These are phyloP conservation scores for Adrianichthys oophorus DNA, from an alignment of 2,797 vertebrate species.

Conservation along the genomic window DNA sequence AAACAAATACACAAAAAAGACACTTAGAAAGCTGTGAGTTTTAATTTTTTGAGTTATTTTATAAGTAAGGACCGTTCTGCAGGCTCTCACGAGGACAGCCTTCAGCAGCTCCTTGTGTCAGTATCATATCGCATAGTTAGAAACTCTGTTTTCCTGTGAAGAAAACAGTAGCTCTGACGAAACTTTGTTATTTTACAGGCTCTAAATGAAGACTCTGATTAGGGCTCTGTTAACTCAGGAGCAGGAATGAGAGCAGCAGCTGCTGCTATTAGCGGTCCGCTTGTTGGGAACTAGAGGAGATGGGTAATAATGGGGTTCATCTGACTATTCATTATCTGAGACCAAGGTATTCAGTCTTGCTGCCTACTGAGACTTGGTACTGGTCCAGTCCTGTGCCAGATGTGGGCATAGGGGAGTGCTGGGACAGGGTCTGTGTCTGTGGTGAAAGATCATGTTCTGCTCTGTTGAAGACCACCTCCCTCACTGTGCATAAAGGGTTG, in stretches of 20 bases:
- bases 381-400: slow-evolving; percentile 72
- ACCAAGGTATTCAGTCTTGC: slow-evolving; percentile 57
- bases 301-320: slow-evolving; percentile 50
- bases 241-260: slow-evolving; percentile 26
- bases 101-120: too few relatives aligned
- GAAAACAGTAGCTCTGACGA: too few relatives aligned
- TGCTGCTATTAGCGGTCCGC: slow-evolving; percentile 31
- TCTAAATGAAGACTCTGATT: too few relatives aligned
- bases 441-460: slow-evolving; percentile 66
- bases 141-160: too few relatives aligned
- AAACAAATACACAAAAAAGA: too few relatives aligned
- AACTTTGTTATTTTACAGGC: too few relatives aligned
- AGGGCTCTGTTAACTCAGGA: slow-evolving; percentile 41
- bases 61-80: too few relatives aligned
- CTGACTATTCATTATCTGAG: slow-evolving; percentile 62
- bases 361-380: slow-evolving; percentile 75
- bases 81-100: too few relatives aligned
- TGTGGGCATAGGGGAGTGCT: slow-evolving; percentile 63
- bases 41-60: too few relatives aligned
- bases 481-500: slow-evolving; percentile 58
- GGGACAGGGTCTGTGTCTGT: slow-evolving; percentile 74
- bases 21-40: too few relatives aligned
- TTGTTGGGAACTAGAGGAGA: slow-evolving; percentile 36
- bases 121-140: too few relatives aligned
- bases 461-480: slow-evolving; percentile 63